Evolutionary conservation across 2,888 invertebrate genomes (phyloP).

Genomic region (Myopa testacea): DNA sequence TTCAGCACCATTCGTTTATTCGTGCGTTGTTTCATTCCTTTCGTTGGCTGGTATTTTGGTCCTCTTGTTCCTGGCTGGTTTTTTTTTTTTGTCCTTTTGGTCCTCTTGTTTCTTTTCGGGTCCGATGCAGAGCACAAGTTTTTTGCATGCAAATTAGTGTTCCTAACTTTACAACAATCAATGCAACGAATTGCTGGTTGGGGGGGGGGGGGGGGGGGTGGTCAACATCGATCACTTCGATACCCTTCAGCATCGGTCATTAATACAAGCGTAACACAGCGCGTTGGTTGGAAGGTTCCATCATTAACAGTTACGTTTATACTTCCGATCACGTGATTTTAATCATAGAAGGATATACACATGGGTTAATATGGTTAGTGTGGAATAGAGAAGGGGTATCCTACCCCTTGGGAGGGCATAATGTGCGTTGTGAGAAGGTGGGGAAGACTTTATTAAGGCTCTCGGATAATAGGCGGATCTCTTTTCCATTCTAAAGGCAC

Average conservation of each 20-base stretch:
- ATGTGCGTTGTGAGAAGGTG: no score
- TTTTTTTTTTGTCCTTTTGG: background rate
- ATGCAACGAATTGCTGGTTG: background rate
- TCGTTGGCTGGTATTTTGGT: background rate
- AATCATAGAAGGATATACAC: background rate
- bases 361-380: background rate
- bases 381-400: background rate
- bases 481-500: no score
- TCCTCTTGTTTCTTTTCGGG: background rate
- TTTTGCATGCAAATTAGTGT: conserved; percentile 9
- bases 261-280: background rate
- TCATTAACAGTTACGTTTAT: background rate
- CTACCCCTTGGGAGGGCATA: no score
- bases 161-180: background rate
- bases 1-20: background rate
- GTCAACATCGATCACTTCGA: background rate
- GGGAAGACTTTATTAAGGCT: no score
- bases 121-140: background rate
- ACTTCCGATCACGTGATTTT: background rate
- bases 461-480: no score
- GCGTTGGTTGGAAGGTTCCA: no score
- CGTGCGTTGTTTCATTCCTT: background rate
- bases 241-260: background rate
- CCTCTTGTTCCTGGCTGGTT: background rate
- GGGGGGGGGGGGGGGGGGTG: background rate